Conservation (phyloP, 2,888 invertebrate genomes). For the Tipula helvola region DNA sequence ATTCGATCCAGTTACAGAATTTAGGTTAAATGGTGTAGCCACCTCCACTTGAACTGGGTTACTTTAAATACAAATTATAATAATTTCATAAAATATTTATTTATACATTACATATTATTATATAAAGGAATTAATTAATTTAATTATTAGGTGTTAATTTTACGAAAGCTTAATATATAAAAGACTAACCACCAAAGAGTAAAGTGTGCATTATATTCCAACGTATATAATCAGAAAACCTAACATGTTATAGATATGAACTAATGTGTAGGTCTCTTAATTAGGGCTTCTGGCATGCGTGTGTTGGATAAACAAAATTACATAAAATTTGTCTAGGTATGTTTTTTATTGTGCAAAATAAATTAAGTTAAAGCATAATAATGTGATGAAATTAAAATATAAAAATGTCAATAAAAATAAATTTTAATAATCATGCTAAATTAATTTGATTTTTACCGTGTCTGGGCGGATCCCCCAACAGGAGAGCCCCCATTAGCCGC, state of each 20-base stretch:
- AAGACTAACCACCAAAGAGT: neutral
- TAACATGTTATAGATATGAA: neutral
- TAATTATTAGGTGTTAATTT: neutral
- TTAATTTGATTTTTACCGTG: constrained; percentile 18
- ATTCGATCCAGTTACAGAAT: neutral
- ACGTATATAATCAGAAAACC: neutral
- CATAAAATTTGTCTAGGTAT: neutral
- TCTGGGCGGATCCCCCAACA: constrained; percentile 20
- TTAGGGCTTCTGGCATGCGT: neutral
- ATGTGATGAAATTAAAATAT: neutral
- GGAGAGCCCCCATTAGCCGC: constrained; percentile 20
- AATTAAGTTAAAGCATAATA: neutral
- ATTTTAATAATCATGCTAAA: neutral
- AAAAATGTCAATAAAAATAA: too few species aligned
- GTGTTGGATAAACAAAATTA: neutral
- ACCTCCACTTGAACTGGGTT: constrained; percentile 10
- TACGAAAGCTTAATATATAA: neutral
- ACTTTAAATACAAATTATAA: neutral
- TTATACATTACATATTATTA: too few species aligned
- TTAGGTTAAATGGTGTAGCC: constrained; percentile 6
- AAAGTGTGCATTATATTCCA: neutral
- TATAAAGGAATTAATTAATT: neutral
- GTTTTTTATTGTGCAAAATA: neutral
- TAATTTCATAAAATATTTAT: neutral
- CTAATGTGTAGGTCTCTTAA: neutral